Evolutionary conservation across 2,797 vertebrate genomes (phyloP), one percentile per base, ranked within the genome.

Genomic region (Sebastes minor): DNA sequence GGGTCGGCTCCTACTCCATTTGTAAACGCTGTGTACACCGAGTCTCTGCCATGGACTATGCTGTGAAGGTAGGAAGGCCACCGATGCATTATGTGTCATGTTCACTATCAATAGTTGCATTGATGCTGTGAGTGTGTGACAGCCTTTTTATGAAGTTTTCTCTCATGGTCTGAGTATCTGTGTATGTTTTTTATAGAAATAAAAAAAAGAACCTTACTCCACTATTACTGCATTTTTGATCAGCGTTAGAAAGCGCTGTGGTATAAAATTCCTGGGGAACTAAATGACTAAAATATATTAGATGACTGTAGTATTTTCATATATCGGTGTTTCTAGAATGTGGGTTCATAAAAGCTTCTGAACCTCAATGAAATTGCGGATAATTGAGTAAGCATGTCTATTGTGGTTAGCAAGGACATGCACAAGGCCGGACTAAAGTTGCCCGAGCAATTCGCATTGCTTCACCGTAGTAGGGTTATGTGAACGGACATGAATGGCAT

Each of bases 1-100:
- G 98, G 12, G 96, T 99, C 53, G 98, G 98, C 6, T 99, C 98
- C 28, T 99, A 99, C 88, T 99, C 98, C 2, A 97, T 99, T 76
- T 99, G 98, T 92, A 99, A 99, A 91, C 96, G 97, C 61, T 99
- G 98, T 71, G 88, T 99, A 75, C 97, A 99, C 91, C 86, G 94
- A 92, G 94, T 96, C 91, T 97, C 97, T 49, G 95, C 96, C 70
- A 96, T 97, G 97, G 98, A 99, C 93, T 99, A 97, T 90, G 98
- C 98, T 86, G 98, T 99, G 65, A 99, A 99, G 98, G 98, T 99
- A 76, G 12, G 2, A 28, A 1, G 4, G 6, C 18, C 11, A 49
- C 68, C 0, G 20, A 64, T 46, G 12, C 6, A 27, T 27, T 4
- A 23, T 61, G n/a, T 10, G 22, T 55, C 8, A 55, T 53, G 30